Evolutionary conservation across 2,888 invertebrate species (phyloP), one percentile per base, ranked within the genome.

Genomic region (Pollenia angustigena): DNA sequence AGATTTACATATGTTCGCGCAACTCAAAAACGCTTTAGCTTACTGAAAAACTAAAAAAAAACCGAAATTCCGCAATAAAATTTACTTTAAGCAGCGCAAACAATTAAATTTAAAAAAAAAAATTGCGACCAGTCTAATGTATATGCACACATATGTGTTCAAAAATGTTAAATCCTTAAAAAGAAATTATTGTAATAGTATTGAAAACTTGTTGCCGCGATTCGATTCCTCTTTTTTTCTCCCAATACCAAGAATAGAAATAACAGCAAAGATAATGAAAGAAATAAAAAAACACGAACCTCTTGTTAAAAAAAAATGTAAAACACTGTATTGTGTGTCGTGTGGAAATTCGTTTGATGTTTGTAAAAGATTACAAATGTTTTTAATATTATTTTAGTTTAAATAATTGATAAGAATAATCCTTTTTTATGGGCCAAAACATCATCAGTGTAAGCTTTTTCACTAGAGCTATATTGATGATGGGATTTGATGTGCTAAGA

Each of bases 111-210:
- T n/a, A n/a, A n/a, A n/a, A n/a, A n/a, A n/a, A n/a, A n/a, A n/a
- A n/a, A n/a, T n/a, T n/a, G n/a, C n/a, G n/a, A n/a, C n/a, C n/a
- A n/a, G n/a, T n/a, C n/a, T n/a, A n/a, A n/a, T n/a, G 32, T 4
- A 32, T 2, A 32, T 32, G 2, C 32, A 32, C 32, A 32, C 32
- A 23, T 32, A 1, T 32, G 48, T 32, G 6, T 58, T 2, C 46
- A 7, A 18, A 40, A 56, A 23, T 23, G 32, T 32, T 6, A 48
- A 78, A 68, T 62, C 42, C 52, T 32, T 42, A 52, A 50, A 74
- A 52, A 62, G 18, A 58, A 52, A 40, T 11, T 16, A 44, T 44
- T 14, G 16, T 40, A 42, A 58, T 48, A 48, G 12, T 48, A 48
- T 52, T 23, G 40, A 52, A 40, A 16, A 66, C 40, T 50, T 68